Conservation (phyloP, 53 echinoderm and acorn worm species). For the Holothuria leucospilota region DNA sequence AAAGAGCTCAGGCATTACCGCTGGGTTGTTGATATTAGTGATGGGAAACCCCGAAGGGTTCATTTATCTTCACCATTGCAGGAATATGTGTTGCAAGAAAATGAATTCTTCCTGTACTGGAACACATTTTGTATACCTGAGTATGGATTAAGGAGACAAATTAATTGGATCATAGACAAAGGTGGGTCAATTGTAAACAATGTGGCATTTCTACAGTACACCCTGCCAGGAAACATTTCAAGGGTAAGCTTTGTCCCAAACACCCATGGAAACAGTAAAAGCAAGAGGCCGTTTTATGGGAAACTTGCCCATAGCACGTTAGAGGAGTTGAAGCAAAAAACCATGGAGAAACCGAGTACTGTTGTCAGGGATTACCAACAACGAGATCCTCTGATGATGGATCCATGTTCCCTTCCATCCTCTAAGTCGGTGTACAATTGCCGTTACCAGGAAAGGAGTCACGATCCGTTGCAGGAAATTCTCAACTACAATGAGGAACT, state of each 20-base stretch:
- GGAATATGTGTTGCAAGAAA: slow-evolving; percentile 44
- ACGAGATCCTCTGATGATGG: slow-evolving; percentile 43
- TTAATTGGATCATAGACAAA: slow-evolving; percentile 41
- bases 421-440: slow-evolving; percentile 54
- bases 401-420: slow-evolving; percentile 52
- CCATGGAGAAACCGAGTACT: slow-evolving; percentile 40
- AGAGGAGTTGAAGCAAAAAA: slow-evolving; percentile 26
- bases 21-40: no score
- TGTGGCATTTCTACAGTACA: slow-evolving; percentile 55
- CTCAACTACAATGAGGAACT: slow-evolving; percentile 53
- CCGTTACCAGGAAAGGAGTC: slow-evolving; percentile 30
- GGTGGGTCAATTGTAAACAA: slow-evolving; percentile 43
- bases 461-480: slow-evolving; percentile 56
- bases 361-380: slow-evolving; percentile 44
- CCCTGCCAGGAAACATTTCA: slow-evolving; percentile 33
- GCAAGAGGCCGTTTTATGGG: slow-evolving; percentile 28
- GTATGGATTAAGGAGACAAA: slow-evolving; percentile 46
- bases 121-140: slow-evolving; percentile 53
- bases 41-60: no score
- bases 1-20: no score
- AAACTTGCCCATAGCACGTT: slow-evolving; percentile 45
- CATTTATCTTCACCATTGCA: neutral
- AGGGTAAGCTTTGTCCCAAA: slow-evolving; percentile 45
- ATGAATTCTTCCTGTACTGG: slow-evolving; percentile 54
- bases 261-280: slow-evolving; percentile 54